Evolutionary conservation across 2,113 vertebrate species (phyloP), one percentile per base, ranked within the genome.

Genomic region (Irena cyanogastra): DNA sequence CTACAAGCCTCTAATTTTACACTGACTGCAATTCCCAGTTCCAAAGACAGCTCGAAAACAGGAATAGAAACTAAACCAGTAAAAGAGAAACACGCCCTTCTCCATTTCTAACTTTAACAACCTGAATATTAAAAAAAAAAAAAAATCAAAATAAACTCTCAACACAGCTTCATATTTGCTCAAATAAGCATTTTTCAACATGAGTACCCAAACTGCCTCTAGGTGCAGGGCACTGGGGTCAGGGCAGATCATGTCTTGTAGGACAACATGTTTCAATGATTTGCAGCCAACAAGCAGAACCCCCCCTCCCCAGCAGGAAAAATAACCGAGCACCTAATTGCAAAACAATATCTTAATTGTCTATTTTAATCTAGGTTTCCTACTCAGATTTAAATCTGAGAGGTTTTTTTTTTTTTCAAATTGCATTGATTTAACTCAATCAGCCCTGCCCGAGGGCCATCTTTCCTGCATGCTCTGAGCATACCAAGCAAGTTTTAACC

Each of bases 401-500:
- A n/a, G 15, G 7, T 56, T 18, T 13, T 42, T 49, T 26, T 30
- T 39, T 72, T 53, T 15, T 37, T 39, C 22, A 42, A 75, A 74
- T 75, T 11, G 2, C 92, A 90, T 70, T 61, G 92, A 90, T 95
- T 94, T 87, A 74, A 86, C 79, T 94, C 95, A 11, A 76, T 79
- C 93, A 95, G 1, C 69, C 89, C 93, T 95, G 94, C 92, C 96
- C 72, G 1, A 92, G 53, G 92, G 95, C 95, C 95, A 96, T 90
- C 85, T 35, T 95, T 66, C 57, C 69, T 86, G 66, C 77, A 12
- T n/a, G 68, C 85, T 52, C 39, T 2, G 71, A 93, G 83, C 88
- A 89, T 65, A 96, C 77, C 94, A 93, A 91, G 92, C 94, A 96
- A 95, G 92, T 96, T 95, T 71, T 5, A 80, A 87, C 87, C 75